Percentiles rank a stretch among this genome's conserved stretches.
phyloP scores from a whole-genome alignment of 2,113 vertebrate genomes.

The Notothenia coriiceps region DNA sequence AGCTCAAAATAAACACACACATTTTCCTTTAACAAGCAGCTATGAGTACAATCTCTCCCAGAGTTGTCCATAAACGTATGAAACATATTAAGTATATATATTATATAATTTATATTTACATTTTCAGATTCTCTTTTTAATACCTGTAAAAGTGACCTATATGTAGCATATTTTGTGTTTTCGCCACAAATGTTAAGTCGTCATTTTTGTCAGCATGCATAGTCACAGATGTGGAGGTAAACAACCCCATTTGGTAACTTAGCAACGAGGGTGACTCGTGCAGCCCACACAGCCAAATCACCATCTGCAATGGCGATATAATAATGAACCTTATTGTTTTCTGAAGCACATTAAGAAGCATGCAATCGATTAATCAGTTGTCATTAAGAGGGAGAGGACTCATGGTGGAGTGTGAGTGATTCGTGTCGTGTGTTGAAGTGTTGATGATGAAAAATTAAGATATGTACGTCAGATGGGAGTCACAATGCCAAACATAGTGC shows the following conservation, averaged over 20 bases:
- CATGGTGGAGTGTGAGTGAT: slow-evolving; percentile 33
- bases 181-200: too few species aligned
- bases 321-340: slow-evolving; percentile 8
- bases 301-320: slow-evolving; percentile 14
- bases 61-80: not conserved
- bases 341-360: slow-evolving; percentile 5
- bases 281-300: slow-evolving; percentile 45
- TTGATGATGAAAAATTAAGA: slow-evolving; percentile 25
- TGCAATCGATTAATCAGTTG: slow-evolving; percentile 25
- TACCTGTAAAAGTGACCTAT: not conserved
- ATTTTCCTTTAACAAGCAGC: not conserved
- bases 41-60: not conserved
- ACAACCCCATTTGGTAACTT: slow-evolving; percentile 51
- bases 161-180: not conserved
- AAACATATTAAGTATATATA: too few species aligned
- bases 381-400: slow-evolving; percentile 6
- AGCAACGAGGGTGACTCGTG: slow-evolving; percentile 42
- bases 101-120: too few species aligned
- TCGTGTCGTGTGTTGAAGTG: slow-evolving; percentile 32
- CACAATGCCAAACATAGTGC: not conserved
- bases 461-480: slow-evolving; percentile 30
- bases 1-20: not conserved
- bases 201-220: not conserved
- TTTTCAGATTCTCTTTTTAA: not conserved
- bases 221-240: slow-evolving; percentile 47